Base-by-base conservation (phyloP, 2,797 vertebrate species). In the Pipistrellus pipistrellus region DNA sequence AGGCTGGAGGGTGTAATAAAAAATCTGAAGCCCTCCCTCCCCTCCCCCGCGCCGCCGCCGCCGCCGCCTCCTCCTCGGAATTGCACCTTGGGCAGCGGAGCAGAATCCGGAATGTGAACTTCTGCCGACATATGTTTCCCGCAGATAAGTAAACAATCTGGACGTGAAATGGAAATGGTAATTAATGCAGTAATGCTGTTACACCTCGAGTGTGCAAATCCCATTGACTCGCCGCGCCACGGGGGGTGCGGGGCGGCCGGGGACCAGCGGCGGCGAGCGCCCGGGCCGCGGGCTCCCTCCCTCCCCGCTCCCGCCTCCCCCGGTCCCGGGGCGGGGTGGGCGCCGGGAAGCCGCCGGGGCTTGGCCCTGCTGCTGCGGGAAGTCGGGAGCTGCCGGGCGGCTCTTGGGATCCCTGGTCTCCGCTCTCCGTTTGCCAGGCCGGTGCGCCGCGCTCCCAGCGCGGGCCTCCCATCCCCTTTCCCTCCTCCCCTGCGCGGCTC, bases 131-230 rank as follows among this genome's bases (percentile, higher is more conserved):
- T 99, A 99, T 99, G 99, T 99, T 99, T 99, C 98, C 98, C 99
- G 98, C 98, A 99, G 99, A 99, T 99, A 99, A 99, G 99, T 99
- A 99, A 99, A 99, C 99, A 99, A 99, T 99, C 99, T 99, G 99
- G 98, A 99, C 99, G 99, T 99, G 99, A 99, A 99, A 99, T 99
- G 98, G 98, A 98, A 98, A 97, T 99, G 99, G 99, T 99, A 99
- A 99, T 99, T 99, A 99, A 99, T 99, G 98, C 98, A 98, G 99
- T 99, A 99, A 98, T 99, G 99, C 98, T 98, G 98, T 98, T 99
- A 98, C 99, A 99, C 98, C 98, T 99, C 98, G 98, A 98, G 98
- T 99, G 98, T 99, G 99, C 98, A 99, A 98, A 99, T 99, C 99
- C 98, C 98, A 98, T 98, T 98, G 98, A 99, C 98, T 98, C 90